Evolutionary conservation across 2,888 invertebrate genomes (phyloP), one percentile per base, ranked within the genome.

Genomic region (Drosophila putrida): DNA sequence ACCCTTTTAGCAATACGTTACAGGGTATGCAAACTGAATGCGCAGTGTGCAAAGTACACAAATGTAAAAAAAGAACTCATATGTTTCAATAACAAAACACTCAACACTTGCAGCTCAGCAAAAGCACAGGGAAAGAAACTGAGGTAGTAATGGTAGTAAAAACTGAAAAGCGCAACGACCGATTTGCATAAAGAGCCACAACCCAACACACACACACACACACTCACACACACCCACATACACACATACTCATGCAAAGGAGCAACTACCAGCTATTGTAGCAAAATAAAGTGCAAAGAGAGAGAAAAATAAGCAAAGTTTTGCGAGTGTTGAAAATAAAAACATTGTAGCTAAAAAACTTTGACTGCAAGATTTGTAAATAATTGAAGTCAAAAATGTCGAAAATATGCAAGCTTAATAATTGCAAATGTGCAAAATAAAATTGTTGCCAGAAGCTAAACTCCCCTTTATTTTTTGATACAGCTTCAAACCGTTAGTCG

Each of bases 1-100:
- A 25, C 13, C 27, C n/a, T 6, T 20, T 13, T 13, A 0, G 9
- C 10, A 55, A 36, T 4, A 6, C 28, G 5, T 47, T 51, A 11
- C n/a, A 60, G 63, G 64, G 59, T 71, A 65, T 20, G 25, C 31
- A 13, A 33, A 54, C 76, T 67, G 49, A 69, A 49, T 64, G 64
- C 50, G 43, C 43, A 44, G 6, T 49, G 61, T 33, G 63, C 36
- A 57, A 70, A 61, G 75, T 70, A 70, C 70, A 74, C 71, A 78
- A 74, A 50, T 71, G 79, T 74, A 57, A 70, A 78, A 78, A 75
- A 69, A 70, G 20, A 70, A 50, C 75, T 76, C 79, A 88, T 83
- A 87, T 87, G 88, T 87, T 85, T 85, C 87, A 85, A 85, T 85
- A 85, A 89, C 85, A 89, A 87, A 85, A 87, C 89, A 87, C 88